Base-by-base conservation (phyloP, 2,888 invertebrate genomes). In the Charanyca ferruginea region DNA sequence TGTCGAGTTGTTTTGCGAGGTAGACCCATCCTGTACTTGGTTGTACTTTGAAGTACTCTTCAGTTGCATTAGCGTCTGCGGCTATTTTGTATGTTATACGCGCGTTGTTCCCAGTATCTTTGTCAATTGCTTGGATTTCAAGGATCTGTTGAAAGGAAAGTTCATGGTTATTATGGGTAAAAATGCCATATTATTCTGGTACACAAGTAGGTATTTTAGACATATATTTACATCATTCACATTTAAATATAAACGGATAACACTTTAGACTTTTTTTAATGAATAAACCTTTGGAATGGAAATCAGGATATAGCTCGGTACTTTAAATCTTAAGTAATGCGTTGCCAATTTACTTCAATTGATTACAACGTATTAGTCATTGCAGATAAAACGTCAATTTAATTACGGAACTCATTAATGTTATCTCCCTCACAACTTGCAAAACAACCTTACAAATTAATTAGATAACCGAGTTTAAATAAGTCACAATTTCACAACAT, bases 81-180 rank as follows among this genome's bases (percentile, higher is more conserved):
- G 96, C 89, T 72, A 99, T 96, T 70, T 97, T 97, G 92, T 99
- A 99, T 51, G 98, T 98, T 78, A 99, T 96, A 59, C 98, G 96
- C 3, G 98, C 99, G 93, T 99, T 99, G 94, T 98, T 98, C 11
- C 99, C 99, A 16, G 98, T 99, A 89, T 99, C 99, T 85, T 97
- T 96, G 93, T 99, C 99, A 73, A 98, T 97, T 2, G 99, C 99
- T 79, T 98, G 97, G 80, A 98, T 97, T 96, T 98, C 98, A 58
- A 98, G 94, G 78, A 98, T 97, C 98, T 98, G 96, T 62, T 51
- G 55, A 52, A 1, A 47, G 13, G 41, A 63, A 48, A 91, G 93
- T 82, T 64, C 52, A 68, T 65, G 23, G 41, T 55, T 65, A 72
- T 28, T 45, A 32, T 23, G n/a, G 1, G 3, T 4, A 32, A 6